These are phyloP conservation scores for Lichenostomus cassidix DNA, from an alignment of 2,113 vertebrate genomes.

Conservation along the genomic window DNA sequence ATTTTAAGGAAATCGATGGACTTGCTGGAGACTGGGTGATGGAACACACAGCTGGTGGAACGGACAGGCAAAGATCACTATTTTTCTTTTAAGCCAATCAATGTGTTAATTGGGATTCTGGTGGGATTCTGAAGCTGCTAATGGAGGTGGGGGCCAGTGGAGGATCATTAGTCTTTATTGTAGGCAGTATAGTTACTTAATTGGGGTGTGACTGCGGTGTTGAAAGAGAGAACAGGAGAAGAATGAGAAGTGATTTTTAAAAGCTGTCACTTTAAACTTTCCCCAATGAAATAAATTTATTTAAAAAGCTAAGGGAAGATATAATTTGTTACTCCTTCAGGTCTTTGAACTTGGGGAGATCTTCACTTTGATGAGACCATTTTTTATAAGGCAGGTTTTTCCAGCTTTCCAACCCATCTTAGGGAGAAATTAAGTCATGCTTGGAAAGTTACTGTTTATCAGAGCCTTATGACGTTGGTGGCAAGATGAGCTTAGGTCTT, in stretches of 20 bases:
- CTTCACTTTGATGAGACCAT: not conserved
- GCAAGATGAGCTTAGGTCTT: not conserved
- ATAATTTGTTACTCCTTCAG: not conserved
- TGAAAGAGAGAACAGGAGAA: conserved; percentile 11
- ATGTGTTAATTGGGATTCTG: conserved; percentile 67
- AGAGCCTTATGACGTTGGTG: not conserved
- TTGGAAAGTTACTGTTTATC: conserved; percentile 39
- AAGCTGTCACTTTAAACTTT: conserved; percentile 30
- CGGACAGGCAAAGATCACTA: conserved; percentile 54
- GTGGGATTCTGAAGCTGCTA: conserved; percentile 59
- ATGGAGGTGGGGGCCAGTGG: conserved; percentile 22
- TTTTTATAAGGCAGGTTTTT: conserved; percentile 26
- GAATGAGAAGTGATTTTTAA: conserved; percentile 40
- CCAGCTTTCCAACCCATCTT: conserved; percentile 13
- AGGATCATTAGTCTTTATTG: conserved; percentile 55
- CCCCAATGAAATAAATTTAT: not conserved
- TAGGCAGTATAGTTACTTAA: conserved; percentile 43
- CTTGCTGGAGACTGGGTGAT: conserved; percentile 27
- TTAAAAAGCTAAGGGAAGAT: conserved; percentile 2
- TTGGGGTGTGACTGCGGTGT: conserved; percentile 7
- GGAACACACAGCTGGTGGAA: conserved; percentile 56
- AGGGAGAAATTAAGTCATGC: not conserved
- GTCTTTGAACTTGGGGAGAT: not conserved
- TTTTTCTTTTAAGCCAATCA: conserved; percentile 64
- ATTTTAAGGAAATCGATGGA: conserved; percentile 58